Percentiles rank a stretch among this genome's conserved stretches.
phyloP scores from a whole-genome alignment of 2,113 vertebrate genomes.

The Sinocyclocheilus anshuiensis region DNA sequence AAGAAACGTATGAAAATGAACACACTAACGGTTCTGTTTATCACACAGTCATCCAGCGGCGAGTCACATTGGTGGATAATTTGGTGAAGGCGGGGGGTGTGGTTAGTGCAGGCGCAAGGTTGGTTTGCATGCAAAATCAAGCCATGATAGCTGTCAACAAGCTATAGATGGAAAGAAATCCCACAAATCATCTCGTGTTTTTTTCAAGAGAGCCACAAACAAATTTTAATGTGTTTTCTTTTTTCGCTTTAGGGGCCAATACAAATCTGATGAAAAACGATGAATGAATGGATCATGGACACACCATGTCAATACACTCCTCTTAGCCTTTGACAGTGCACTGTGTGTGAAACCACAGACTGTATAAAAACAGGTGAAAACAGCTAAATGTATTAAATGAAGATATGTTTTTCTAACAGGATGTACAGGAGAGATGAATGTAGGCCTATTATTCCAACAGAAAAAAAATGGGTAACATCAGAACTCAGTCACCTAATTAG shows the following conservation, averaged over 20 bases:
- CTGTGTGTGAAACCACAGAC: neutral
- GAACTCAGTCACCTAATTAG: too few species aligned
- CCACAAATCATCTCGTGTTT: neutral
- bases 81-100: neutral
- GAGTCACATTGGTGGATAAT: neutral
- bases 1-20: neutral
- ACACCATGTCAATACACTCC: neutral
- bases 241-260: neutral
- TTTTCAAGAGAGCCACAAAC: neutral
- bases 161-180: neutral
- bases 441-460: too few species aligned
- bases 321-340: neutral
- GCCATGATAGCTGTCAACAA: neutral
- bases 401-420: neutral
- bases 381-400: too few species aligned
- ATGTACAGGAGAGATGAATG: too few species aligned
- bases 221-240: neutral
- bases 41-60: neutral
- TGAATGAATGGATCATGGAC: neutral
- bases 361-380: neutral
- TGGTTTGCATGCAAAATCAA: constrained; percentile 21
- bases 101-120: neutral
- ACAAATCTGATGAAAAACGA: neutral
- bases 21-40: constrained; percentile 12
- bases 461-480: too few species aligned